Base-by-base conservation (phyloP, 2,888 invertebrate species). In the Chaetogeoica ovagalla region DNA sequence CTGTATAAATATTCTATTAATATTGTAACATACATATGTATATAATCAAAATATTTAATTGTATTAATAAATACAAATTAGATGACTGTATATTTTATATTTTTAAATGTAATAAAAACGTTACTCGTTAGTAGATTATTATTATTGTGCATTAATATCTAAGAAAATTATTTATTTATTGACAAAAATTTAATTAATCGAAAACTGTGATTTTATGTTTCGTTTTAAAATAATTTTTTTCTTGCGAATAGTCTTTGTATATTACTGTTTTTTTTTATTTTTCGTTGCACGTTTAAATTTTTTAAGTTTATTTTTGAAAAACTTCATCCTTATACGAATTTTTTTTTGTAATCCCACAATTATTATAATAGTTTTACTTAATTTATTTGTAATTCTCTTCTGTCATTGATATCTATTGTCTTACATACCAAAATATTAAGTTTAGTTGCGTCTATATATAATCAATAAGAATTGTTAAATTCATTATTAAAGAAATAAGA, bases 201-300 rank as follows among this genome's bases (percentile, higher is more conserved):
- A 79, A 71, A 79, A 65, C 79, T 79, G 79, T 79, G 79, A 79
- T 79, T 79, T 77, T 77, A 69, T 79, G 63, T 79, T 79, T 79
- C 71, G 71, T 79, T 71, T 68, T 79, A 71, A 70, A 79, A 23
- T 65, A 63, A 70, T 79, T 79, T 69, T 68, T 77, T 62, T 39
- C 55, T 63, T 63, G 11, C 11, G n/a, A 21, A 68, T 65, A 63
- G 57, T 63, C n/a, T 79, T 70, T 79, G 70, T 79, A 79, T 63
- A 79, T 79, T 63, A 71, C 57, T 71, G 79, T 79, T 79, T 76
- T 52, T 39, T 75, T 75, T 59, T 57, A 39, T 74, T 68, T 75
- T 77, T 79, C 71, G 79, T 79, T 79, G 79, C 79, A 79, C 79
- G 69, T 71, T 79, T 71, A 71, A 71, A 79, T 63, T 63, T 76